phyloP scores from a whole-genome alignment of 2,888 invertebrate species.

The Alsophila aescularia region DNA sequence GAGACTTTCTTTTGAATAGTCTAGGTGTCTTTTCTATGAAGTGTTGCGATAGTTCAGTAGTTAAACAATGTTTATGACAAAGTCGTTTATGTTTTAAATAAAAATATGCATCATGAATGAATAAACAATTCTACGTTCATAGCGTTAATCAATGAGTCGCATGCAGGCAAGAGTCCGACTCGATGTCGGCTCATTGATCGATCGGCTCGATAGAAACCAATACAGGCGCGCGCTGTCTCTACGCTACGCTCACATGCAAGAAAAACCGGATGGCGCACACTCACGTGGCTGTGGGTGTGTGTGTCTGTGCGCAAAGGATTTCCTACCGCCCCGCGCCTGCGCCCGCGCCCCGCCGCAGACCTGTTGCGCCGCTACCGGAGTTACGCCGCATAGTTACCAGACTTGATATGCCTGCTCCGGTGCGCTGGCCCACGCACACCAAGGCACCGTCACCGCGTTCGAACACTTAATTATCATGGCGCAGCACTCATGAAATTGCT shows the following conservation, averaged over 20 bases:
- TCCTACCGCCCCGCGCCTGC: slow-evolving; percentile 76
- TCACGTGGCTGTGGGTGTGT: slow-evolving; percentile 51
- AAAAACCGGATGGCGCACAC: slow-evolving; percentile 82
- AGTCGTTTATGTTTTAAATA: slow-evolving; percentile 63
- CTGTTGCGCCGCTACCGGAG: slow-evolving; percentile 84
- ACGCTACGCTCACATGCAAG: slow-evolving; percentile 64
- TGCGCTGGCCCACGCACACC: slow-evolving; percentile 67
- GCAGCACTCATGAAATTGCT: slow-evolving; percentile 76
- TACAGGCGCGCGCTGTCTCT: slow-evolving; percentile 58
- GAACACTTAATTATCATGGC: slow-evolving; percentile 78
- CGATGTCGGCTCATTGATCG: slow-evolving; percentile 84
- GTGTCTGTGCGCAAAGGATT: slow-evolving; percentile 77
- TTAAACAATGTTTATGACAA: slow-evolving; percentile 8
- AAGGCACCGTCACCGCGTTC: slow-evolving; percentile 50
- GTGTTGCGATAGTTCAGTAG: background rate
- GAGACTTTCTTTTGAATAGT: background rate
- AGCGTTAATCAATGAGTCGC: slow-evolving; percentile 84
- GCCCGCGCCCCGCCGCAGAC: slow-evolving; percentile 76
- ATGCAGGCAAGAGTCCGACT: slow-evolving; percentile 78
- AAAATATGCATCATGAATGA: slow-evolving; percentile 82
- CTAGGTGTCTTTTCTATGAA: background rate
- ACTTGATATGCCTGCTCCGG: slow-evolving; percentile 77
- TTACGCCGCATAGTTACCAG: slow-evolving; percentile 85
- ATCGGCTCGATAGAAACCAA: slow-evolving; percentile 74
- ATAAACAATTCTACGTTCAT: slow-evolving; percentile 83